A percentile compares a stretch with the other conserved stretches of the same genome.
Conservation (phyloP, 2,888 invertebrate genomes). For the Merodon equestris region DNA sequence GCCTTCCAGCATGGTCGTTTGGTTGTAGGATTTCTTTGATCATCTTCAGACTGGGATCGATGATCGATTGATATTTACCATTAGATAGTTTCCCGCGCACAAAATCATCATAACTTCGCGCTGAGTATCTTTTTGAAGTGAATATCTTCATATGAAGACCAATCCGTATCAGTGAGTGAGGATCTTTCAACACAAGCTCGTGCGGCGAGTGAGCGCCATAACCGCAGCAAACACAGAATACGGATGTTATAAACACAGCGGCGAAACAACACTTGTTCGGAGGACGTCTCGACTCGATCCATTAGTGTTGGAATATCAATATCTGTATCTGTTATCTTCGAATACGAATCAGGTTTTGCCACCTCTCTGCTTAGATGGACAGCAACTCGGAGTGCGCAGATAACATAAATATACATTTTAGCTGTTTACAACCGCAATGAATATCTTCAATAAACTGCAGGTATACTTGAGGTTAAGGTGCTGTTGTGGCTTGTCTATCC, state of each 20-base stretch:
- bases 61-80: conserved; percentile 56
- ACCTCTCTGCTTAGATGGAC: neutral
- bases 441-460: conserved; percentile 35
- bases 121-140: conserved; percentile 25
- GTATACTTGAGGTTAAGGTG: conserved; percentile 34
- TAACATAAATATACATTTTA: conserved; percentile 12
- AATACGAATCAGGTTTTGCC: conserved; percentile 12
- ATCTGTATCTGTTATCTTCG: no score
- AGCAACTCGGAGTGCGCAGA: neutral
- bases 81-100: conserved; percentile 27
- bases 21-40: conserved; percentile 59
- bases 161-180: conserved; percentile 5
- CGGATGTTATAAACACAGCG: no score
- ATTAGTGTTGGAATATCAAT: no score
- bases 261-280: no score
- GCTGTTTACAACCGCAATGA: conserved; percentile 40
- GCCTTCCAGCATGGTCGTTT: neutral
- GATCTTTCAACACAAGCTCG: conserved; percentile 35
- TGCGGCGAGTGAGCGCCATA: conserved; percentile 17
- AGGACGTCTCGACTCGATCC: no score
- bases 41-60: conserved; percentile 22
- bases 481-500: neutral
- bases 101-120: conserved; percentile 38
- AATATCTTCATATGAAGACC: conserved; percentile 29
- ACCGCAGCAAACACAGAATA: neutral